Base-by-base conservation (phyloP, 2,113 vertebrate species). In the Caranx ignobilis region DNA sequence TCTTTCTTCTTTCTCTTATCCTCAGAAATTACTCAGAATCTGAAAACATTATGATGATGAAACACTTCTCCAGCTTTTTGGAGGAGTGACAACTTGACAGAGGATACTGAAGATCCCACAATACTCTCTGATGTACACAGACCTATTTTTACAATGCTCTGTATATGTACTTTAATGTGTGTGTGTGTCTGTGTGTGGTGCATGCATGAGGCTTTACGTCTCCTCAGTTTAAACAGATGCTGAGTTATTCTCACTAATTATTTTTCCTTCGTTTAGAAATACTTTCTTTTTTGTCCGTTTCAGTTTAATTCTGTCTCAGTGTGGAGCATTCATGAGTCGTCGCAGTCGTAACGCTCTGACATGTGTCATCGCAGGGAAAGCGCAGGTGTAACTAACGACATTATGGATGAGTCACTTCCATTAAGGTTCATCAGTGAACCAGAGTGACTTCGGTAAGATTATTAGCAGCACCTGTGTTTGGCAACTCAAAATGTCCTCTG, bases 21-120 rank as follows among this genome's bases (percentile, higher is more conserved):
- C 19, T 61, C 43, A 47, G 68, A 50, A 73, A 52, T 86, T 31
- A 55, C 60, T 68, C 45, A 57, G 11, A 68, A 48, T 82, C 77
- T 77, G 55, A 83, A 81, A 72, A 48, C 12, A 6, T 26, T 13
- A 37, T 63, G 71, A 37, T 63, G 71, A 88, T 88, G 77, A 84
- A 82, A 43, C 66, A 71, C 39, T 65, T 66, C 26, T 19, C 31
- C 39, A 43, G 54, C 35, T 47, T 56, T 72, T 67, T 54, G 55
- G 43, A 21, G 32, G 31, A 54, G 59, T 56, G 1, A 71, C 41
- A 11, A 77, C 52, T 76, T 82, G 77, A 71, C 72, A 71, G 61
- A 34, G n/a, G 79, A 78, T 65, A 62, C 62, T 54, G 43, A 50
- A 47, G 61, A 75, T 60, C 55, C 62, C 18, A 48, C 37, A 16